Evolutionary conservation across 1,140 invertebrate genomes (phyloP).

Genomic region (Euwallacea similis): DNA sequence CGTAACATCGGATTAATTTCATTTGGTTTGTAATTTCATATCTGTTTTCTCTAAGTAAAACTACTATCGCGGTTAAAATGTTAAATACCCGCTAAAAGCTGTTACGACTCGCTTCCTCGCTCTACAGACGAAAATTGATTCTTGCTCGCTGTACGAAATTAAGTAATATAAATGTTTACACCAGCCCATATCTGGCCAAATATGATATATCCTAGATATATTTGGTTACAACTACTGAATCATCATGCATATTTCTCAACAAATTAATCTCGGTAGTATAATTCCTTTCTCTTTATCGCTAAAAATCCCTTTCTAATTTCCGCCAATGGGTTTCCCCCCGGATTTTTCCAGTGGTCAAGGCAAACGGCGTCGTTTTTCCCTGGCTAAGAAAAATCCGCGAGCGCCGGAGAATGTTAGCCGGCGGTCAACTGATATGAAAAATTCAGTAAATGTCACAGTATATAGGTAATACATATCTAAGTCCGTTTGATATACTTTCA

Average conservation of each 20-base stretch:
- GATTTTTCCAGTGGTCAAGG: constrained; percentile 23
- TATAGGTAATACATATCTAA: constrained; percentile 15
- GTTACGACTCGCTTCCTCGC: too few species aligned
- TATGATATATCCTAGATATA: too few species aligned
- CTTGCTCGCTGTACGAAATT: too few species aligned
- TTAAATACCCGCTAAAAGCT: too few species aligned
- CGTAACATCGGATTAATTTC: too few species aligned
- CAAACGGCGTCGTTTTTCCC: constrained; percentile 18
- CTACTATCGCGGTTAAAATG: too few species aligned
- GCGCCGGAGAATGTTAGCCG: constrained; percentile 21
- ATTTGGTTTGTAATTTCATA: too few species aligned
- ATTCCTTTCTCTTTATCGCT: constrained; percentile 16
- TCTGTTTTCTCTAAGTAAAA: too few species aligned
- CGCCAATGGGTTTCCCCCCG: constrained; percentile 21
- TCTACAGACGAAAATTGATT: too few species aligned
- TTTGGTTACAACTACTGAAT: too few species aligned
- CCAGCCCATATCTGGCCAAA: too few species aligned
- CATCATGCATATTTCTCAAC: not conserved
- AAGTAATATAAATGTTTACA: too few species aligned
- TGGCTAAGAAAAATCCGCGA: constrained; percentile 5
- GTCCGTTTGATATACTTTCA: constrained; percentile 37
- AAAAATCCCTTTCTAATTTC: constrained; percentile 25
- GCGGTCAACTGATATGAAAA: constrained; percentile 25
- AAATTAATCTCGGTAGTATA: not conserved
- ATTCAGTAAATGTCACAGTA: constrained; percentile 23